phyloP scores from a whole-genome alignment of 2,888 invertebrate genomes.

The Meiosimyza decipiens region DNA sequence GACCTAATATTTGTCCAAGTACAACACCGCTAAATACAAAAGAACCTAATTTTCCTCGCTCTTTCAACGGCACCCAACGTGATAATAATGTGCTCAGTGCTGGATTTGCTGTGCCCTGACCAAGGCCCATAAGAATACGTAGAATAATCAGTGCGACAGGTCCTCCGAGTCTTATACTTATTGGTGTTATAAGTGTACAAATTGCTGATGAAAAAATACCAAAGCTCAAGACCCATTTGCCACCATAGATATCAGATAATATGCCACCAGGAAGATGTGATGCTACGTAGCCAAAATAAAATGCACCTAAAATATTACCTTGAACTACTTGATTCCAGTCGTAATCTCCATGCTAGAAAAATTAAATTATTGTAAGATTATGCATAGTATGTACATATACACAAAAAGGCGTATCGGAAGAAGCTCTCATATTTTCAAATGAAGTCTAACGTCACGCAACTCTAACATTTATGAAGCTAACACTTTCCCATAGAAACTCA shows the following conservation, averaged over 20 bases:
- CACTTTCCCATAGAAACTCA: too few relatives aligned
- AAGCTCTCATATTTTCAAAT: too few relatives aligned
- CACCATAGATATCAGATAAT: conserved; percentile 81
- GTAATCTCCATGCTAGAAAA: conserved; percentile 56
- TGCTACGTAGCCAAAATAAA: conserved; percentile 84
- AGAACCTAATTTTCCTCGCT: conserved; percentile 79
- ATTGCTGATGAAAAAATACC: conserved; percentile 82
- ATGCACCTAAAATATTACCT: conserved; percentile 79
- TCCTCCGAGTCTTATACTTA: conserved; percentile 72
- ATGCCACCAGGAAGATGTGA: conserved; percentile 85
- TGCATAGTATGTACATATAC: too few relatives aligned
- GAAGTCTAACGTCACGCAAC: too few relatives aligned
- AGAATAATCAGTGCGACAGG: conserved; percentile 75
- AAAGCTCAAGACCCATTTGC: conserved; percentile 80
- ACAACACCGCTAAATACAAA: conserved; percentile 82
- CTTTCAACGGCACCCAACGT: conserved; percentile 81
- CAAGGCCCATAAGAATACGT: conserved; percentile 80
- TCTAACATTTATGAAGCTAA: too few relatives aligned
- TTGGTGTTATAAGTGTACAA: conserved; percentile 82
- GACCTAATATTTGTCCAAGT: conserved; percentile 71
- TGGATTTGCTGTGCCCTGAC: conserved; percentile 85
- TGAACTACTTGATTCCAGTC: conserved; percentile 76
- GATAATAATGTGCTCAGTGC: conserved; percentile 83
- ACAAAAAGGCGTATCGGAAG: too few relatives aligned
- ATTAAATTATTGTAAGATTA: neutral